Conservation (phyloP, 2,888 invertebrate genomes). For the Agriopis marginaria region DNA sequence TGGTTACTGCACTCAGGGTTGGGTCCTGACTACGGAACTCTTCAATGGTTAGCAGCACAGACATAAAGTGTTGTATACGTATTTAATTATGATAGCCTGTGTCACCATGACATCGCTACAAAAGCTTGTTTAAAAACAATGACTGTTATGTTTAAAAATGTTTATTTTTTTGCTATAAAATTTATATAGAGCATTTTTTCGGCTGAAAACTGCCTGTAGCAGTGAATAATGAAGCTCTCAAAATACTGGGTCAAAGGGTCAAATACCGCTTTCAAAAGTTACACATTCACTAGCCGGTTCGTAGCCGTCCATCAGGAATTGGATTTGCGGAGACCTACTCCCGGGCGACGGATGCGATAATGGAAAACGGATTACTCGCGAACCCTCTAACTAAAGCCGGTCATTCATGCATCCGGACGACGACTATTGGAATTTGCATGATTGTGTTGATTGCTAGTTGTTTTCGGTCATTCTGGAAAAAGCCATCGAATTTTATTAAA, state of each 20-base stretch:
- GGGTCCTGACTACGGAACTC: no score
- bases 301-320: slow-evolving; percentile 59
- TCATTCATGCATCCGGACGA: slow-evolving; percentile 29
- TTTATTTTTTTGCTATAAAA: neutral
- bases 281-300: slow-evolving; percentile 22
- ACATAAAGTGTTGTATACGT: no score
- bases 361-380: slow-evolving; percentile 70
- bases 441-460: slow-evolving; percentile 20
- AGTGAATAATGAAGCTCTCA: slow-evolving; percentile 7
- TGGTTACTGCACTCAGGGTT: no score
- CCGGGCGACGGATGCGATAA: slow-evolving; percentile 56
- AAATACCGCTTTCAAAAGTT: slow-evolving; percentile 23
- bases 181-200: neutral
- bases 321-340: slow-evolving; percentile 57
- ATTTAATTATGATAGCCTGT: no score
- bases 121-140: no score
- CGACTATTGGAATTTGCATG: slow-evolving; percentile 32
- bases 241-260: slow-evolving; percentile 2
- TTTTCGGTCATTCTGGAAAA: neutral
- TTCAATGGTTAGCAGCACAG: no score
- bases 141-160: no score
- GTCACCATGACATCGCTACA: no score
- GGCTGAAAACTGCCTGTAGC: neutral
- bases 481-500: neutral
- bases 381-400: slow-evolving; percentile 59